A percentile compares a stretch with the other conserved stretches of the same genome.
These are phyloP conservation scores for Autographa pulchrina DNA, from an alignment of 2,888 invertebrate genomes.

Conservation along the genomic window DNA sequence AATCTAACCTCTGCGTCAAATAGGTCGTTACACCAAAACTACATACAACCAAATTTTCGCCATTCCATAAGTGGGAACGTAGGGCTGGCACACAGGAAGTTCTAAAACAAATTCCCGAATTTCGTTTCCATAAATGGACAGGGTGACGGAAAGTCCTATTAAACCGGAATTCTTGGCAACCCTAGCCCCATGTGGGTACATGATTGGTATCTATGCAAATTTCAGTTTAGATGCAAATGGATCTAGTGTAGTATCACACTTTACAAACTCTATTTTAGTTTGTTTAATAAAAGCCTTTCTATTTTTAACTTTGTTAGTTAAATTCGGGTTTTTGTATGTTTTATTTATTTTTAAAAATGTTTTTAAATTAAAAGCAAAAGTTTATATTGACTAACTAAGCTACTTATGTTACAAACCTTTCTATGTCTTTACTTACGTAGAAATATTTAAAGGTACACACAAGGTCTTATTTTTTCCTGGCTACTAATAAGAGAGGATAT, in stretches of 20 bases:
- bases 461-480: too few relatives aligned
- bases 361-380: background rate
- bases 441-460: too few relatives aligned
- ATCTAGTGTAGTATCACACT: slow-evolving; percentile 38
- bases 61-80: background rate
- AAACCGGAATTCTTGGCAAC: slow-evolving; percentile 30
- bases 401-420: too few relatives aligned
- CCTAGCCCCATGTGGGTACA: slow-evolving; percentile 43
- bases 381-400: too few relatives aligned
- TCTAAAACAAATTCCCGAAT: slow-evolving; percentile 11
- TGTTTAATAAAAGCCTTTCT: slow-evolving; percentile 21
- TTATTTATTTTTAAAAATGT: background rate
- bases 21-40: background rate
- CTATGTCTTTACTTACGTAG: too few relatives aligned
- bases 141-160: slow-evolving; percentile 28
- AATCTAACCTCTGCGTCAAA: background rate
- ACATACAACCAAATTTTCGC: background rate
- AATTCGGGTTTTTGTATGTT: background rate
- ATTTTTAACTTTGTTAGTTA: slow-evolving; percentile 3
- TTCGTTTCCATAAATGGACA: slow-evolving; percentile 6
- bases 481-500: too few relatives aligned
- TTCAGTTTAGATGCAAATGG: slow-evolving; percentile 55
- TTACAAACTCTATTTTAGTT: slow-evolving; percentile 33
- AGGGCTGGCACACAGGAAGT: background rate
- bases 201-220: slow-evolving; percentile 64